These are phyloP conservation scores for Salvator merianae DNA, from an alignment of 2,113 vertebrate genomes.

Conservation along the genomic window DNA sequence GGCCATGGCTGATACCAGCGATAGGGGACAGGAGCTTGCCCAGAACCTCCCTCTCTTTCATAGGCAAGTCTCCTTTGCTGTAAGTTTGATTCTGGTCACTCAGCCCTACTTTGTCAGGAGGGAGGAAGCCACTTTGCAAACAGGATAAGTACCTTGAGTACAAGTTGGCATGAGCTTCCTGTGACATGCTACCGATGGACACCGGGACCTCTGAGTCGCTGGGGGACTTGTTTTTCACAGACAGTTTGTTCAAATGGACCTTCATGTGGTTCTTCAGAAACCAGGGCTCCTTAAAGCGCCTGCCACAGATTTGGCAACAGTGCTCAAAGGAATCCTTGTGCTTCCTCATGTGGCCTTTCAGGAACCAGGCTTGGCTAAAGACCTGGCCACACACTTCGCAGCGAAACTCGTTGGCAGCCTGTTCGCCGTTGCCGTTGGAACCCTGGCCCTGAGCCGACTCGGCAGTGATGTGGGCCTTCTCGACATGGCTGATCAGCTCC, in stretches of 20 bases:
- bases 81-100: constrained; percentile 90
- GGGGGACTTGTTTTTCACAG: constrained; percentile 93
- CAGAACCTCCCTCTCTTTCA: constrained; percentile 95
- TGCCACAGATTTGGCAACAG: constrained; percentile 97
- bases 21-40: constrained; percentile 93
- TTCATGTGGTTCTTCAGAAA: constrained; percentile 99
- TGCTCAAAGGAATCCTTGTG: constrained; percentile 99
- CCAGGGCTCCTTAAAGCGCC: constrained; percentile 98
- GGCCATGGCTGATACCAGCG: constrained; percentile 84
- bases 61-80: constrained; percentile 88
- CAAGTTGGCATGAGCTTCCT: constrained; percentile 93
- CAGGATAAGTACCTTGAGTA: constrained; percentile 97
- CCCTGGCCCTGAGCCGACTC: constrained; percentile 92
- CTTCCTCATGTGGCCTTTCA: constrained; percentile 99
- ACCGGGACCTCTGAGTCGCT: constrained; percentile 78
- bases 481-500: constrained; percentile 95
- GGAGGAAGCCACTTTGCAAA: constrained; percentile 93
- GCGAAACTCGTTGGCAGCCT: constrained; percentile 90
- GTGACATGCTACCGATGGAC: constrained; percentile 88
- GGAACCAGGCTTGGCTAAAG: constrained; percentile 99
- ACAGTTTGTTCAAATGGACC: constrained; percentile 96
- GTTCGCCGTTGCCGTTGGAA: constrained; percentile 79
- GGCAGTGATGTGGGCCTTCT: constrained; percentile 97
- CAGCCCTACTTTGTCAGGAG: constrained; percentile 88
- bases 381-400: constrained; percentile 97